Conservation (phyloP, 2,797 vertebrate species). For the Scomberomorus guttatus region DNA sequence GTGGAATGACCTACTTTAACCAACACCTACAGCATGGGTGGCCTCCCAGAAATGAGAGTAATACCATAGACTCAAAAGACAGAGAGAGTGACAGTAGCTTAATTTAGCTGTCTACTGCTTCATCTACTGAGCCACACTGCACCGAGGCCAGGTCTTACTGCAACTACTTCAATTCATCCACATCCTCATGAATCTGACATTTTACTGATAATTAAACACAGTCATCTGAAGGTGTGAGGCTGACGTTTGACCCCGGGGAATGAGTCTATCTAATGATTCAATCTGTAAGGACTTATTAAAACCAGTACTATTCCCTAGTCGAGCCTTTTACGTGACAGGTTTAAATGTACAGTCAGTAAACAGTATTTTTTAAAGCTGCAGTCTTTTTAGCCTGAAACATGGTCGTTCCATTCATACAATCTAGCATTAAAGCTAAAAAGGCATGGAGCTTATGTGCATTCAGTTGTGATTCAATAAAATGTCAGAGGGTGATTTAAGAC, state of each 20-base stretch:
- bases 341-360: neutral
- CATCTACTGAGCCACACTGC: neutral
- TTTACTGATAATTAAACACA: constrained; percentile 43
- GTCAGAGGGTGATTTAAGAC: constrained; percentile 71
- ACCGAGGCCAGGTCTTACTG: neutral
- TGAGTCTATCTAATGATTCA: constrained; percentile 38
- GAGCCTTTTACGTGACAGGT: neutral
- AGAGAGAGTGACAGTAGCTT: constrained; percentile 20
- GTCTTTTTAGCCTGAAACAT: constrained; percentile 13
- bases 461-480: constrained; percentile 70
- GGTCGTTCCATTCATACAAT: constrained; percentile 40
- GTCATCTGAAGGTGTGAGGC: constrained; percentile 20
- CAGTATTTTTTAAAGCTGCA: neutral
- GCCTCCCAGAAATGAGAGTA: constrained; percentile 15
- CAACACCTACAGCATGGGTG: constrained; percentile 39
- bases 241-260: neutral
- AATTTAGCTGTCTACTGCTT: constrained; percentile 11
- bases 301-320: neutral
- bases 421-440: constrained; percentile 49
- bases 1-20: constrained; percentile 69
- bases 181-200: constrained; percentile 28
- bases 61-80: neutral
- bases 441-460: constrained; percentile 52
- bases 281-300: constrained; percentile 7
- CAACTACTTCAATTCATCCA: neutral